Conservation (phyloP, 2,797 vertebrate species). For the Allobates femoralis region DNA sequence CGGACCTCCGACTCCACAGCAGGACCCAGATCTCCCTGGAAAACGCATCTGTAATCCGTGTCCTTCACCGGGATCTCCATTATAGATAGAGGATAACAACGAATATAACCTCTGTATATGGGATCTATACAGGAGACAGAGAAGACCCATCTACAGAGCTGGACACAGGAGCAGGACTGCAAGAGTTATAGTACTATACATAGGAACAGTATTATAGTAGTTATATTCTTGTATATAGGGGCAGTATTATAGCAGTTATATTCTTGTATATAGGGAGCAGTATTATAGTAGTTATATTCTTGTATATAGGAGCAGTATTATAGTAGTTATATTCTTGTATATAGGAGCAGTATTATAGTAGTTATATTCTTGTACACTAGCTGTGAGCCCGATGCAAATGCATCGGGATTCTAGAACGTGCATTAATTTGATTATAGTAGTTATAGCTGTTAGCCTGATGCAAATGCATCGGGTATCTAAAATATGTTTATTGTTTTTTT, state of each 20-base stretch:
- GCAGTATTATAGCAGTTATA: no score
- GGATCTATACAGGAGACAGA: neutral
- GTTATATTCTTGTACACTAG: no score
- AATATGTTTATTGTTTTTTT: no score
- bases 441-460: no score
- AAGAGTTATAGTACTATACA: conserved; percentile 7
- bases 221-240: conserved; percentile 5
- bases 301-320: neutral
- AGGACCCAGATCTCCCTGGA: conserved; percentile 1
- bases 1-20: neutral
- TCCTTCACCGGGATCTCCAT: neutral
- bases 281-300: neutral
- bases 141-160: neutral
- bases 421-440: no score
- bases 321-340: no score
- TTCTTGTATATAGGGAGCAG: no score
- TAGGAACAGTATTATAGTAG: conserved; percentile 1
- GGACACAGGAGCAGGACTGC: neutral
- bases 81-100: neutral
- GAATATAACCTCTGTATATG: neutral
- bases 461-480: no score
- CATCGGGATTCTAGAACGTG: no score
- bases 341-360: no score
- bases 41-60: conserved; percentile 11
- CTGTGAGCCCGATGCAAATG: no score